Evolutionary conservation across 2,888 invertebrate species (phyloP).

Genomic region (Leptinotarsa haldemani): DNA sequence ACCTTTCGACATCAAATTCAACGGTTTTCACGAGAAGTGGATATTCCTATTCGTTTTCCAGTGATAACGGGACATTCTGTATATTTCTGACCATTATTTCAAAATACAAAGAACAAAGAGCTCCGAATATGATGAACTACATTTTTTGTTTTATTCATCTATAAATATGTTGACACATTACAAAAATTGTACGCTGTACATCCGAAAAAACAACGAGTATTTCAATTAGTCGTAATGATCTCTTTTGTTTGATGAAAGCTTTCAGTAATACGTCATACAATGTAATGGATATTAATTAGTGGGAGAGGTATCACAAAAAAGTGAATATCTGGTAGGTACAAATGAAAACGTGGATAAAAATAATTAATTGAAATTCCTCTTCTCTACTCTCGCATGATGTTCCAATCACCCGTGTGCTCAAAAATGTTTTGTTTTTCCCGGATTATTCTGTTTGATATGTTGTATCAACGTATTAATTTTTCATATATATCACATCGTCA

Average conservation of each 20-base stretch:
- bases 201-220: not conserved
- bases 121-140: too few species aligned
- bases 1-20: too few species aligned
- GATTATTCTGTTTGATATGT: too few species aligned
- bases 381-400: not conserved
- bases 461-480: too few species aligned
- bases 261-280: not conserved
- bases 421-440: too few species aligned
- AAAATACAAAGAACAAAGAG: too few species aligned
- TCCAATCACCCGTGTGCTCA: not conserved
- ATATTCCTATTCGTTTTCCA: too few species aligned
- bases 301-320: not conserved
- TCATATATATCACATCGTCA: too few species aligned
- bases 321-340: not conserved
- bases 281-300: constrained; percentile 6
- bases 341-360: not conserved
- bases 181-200: not conserved
- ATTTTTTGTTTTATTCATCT: not conserved
- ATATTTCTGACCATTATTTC: too few species aligned
- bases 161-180: not conserved
- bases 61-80: too few species aligned
- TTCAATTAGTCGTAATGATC: not conserved
- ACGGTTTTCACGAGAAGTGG: too few species aligned
- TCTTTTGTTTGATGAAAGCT: not conserved
- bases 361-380: not conserved